Percentiles rank a stretch among this genome's conserved stretches.
Evolutionary conservation across 2,797 vertebrate species (phyloP).

Genomic region (Novumbra hubbsi): DNA sequence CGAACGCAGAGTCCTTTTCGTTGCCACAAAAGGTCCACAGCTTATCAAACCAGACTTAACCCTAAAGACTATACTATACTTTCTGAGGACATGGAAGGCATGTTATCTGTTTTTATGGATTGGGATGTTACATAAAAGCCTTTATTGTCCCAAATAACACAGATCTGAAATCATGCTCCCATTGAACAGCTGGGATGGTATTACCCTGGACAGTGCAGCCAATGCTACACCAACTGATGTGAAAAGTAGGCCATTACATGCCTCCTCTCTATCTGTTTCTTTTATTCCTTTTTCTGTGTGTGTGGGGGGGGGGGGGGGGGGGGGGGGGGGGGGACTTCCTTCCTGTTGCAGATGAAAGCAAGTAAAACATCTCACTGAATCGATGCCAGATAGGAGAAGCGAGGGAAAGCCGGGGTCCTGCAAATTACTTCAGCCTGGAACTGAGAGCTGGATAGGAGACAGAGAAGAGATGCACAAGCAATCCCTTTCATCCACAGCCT

Average conservation of each 20-base stretch:
- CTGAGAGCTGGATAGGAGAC: neutral
- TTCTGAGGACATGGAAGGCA: neutral
- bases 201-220: neutral
- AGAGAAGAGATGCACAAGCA: neutral
- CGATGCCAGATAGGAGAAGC: neutral
- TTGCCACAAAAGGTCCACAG: too few species aligned
- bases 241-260: slow-evolving; percentile 8
- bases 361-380: slow-evolving; percentile 6
- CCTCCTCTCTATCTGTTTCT: neutral
- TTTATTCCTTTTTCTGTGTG: neutral
- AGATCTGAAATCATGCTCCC: neutral
- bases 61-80: neutral
- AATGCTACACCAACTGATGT: neutral
- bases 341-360: slow-evolving; percentile 43
- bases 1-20: too few species aligned
- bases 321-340: slow-evolving; percentile 27
- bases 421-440: neutral
- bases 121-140: neutral
- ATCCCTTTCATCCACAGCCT: slow-evolving; percentile 19
- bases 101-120: neutral
- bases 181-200: neutral
- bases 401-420: slow-evolving; percentile 9
- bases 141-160: neutral
- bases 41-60: neutral
- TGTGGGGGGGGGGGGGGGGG: neutral